A percentile compares a stretch with the other conserved stretches of the same genome.
These are phyloP conservation scores for Cabera pusaria DNA, from an alignment of 2,888 invertebrate genomes.

Conservation along the genomic window DNA sequence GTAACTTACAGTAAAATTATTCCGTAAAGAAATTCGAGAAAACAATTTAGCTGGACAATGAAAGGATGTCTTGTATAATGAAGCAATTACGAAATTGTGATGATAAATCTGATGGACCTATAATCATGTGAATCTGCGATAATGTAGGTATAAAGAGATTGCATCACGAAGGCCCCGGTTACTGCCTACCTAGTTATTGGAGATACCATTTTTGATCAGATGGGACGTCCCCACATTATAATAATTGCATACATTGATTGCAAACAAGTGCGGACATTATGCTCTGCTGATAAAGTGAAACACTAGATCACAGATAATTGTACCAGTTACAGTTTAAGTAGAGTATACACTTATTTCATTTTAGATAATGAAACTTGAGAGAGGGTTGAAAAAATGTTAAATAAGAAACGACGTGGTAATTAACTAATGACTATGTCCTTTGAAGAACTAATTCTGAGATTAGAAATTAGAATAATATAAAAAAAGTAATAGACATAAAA, in stretches of 20 bases:
- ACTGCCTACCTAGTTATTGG: slow-evolving; percentile 5
- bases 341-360: too few species aligned
- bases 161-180: slow-evolving; percentile 3
- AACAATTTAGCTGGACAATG: slow-evolving; percentile 16
- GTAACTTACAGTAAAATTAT: slow-evolving; percentile 18
- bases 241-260: slow-evolving; percentile 8
- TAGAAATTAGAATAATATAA: too few species aligned
- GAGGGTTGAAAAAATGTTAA: too few species aligned
- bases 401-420: too few species aligned
- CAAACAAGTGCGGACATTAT: too few species aligned
- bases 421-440: too few species aligned
- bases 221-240: slow-evolving; percentile 14
- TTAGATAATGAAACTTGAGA: too few species aligned
- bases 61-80: slow-evolving; percentile 13
- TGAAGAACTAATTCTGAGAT: too few species aligned
- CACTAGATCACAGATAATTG: too few species aligned
- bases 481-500: too few species aligned
- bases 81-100: slow-evolving; percentile 19
- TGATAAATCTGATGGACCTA: slow-evolving; percentile 12
- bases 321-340: too few species aligned
- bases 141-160: slow-evolving; percentile 5
- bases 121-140: slow-evolving; percentile 15
- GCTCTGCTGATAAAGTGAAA: too few species aligned
- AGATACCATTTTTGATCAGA: slow-evolving; percentile 13
- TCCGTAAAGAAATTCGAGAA: slow-evolving; percentile 10